phyloP scores from a whole-genome alignment of 2,888 invertebrate genomes.

The Onthophagus sagittarius region DNA sequence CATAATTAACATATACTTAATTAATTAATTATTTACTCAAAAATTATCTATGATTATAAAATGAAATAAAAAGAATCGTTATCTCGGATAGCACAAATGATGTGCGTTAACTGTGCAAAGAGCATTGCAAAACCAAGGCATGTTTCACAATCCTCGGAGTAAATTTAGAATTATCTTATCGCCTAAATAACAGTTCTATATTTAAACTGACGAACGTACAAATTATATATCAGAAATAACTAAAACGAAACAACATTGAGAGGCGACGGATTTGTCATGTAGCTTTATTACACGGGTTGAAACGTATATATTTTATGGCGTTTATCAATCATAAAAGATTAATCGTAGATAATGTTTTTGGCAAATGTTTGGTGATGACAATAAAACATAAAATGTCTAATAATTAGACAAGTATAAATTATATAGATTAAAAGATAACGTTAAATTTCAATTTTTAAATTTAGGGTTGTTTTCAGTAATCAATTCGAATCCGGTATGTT shows the following conservation, averaged over 20 bases:
- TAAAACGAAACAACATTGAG: background rate
- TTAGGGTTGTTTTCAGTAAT: no score
- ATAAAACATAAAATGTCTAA: no score
- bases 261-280: background rate
- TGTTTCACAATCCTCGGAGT: constrained; percentile 6
- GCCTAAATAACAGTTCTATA: constrained; percentile 10
- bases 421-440: no score
- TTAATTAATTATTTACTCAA: background rate
- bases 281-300: background rate
- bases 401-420: no score
- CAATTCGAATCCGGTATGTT: no score
- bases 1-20: background rate
- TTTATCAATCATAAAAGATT: background rate
- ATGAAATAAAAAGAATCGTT: background rate
- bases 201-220: constrained; percentile 7
- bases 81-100: background rate
- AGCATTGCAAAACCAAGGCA: constrained; percentile 1
- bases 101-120: background rate
- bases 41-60: background rate
- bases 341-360: no score
- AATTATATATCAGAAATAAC: background rate
- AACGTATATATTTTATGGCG: background rate
- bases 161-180: constrained; percentile 14
- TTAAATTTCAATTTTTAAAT: no score
- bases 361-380: no score